These are phyloP conservation scores for Aplochiton taeniatus DNA, from an alignment of 2,797 vertebrate genomes.

Conservation along the genomic window DNA sequence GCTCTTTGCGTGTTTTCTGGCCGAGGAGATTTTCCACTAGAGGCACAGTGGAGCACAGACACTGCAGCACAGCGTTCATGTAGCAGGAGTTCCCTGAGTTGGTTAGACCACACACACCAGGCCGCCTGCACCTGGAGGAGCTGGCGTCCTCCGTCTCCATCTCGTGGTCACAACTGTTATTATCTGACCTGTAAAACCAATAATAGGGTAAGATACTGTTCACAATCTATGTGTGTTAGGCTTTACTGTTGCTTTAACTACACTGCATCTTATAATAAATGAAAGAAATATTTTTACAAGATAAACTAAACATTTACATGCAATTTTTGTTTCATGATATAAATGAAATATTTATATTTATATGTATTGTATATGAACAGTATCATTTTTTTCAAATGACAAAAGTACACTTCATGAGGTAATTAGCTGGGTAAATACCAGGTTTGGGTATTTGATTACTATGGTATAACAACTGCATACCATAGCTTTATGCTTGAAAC, in stretches of 20 bases:
- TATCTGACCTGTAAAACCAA: conserved; percentile 24
- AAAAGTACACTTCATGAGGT: too few relatives aligned
- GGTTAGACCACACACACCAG: conserved; percentile 80
- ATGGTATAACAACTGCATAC: not conserved
- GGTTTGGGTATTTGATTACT: too few relatives aligned
- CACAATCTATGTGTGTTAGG: too few relatives aligned
- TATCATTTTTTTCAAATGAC: too few relatives aligned
- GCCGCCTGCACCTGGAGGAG: conserved; percentile 31
- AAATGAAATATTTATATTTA: too few relatives aligned
- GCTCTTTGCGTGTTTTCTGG: conserved; percentile 60
- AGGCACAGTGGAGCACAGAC: conserved; percentile 78
- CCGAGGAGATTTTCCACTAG: conserved; percentile 83
- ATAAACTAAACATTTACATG: too few relatives aligned
- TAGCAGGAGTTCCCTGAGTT: conserved; percentile 89
- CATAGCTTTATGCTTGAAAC: not conserved
- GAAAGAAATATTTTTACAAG: too few relatives aligned
- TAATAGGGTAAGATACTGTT: not conserved
- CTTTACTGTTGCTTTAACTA: too few relatives aligned
- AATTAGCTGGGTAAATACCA: too few relatives aligned
- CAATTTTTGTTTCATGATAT: too few relatives aligned
- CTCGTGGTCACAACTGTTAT: conserved; percentile 3
- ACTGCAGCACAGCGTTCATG: conserved; percentile 82
- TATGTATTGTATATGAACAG: too few relatives aligned
- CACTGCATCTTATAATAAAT: too few relatives aligned
- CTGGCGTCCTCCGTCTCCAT: conserved; percentile 29